A percentile compares a stretch with the other conserved stretches of the same genome.
Conservation (phyloP, 2,113 vertebrate species). For the Salvelinus alpinus region DNA sequence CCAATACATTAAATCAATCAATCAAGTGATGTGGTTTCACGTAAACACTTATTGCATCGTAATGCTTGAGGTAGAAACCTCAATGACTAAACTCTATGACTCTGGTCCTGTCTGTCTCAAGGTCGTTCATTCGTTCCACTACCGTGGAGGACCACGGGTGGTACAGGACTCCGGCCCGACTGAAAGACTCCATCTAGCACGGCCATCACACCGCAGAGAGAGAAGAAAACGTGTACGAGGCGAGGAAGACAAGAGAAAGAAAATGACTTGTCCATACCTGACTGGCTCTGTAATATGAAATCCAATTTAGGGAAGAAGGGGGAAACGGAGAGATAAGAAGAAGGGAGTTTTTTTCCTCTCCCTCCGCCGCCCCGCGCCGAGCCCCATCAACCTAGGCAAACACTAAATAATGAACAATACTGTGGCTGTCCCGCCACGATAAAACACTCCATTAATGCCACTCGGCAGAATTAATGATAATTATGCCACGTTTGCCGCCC, state of each 20-base stretch:
- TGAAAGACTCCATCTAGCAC: too few species aligned
- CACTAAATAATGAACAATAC: conserved; percentile 94
- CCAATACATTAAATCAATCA: too few species aligned
- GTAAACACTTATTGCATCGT: too few species aligned
- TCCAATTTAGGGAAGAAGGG: conserved; percentile 88
- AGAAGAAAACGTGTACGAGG: conserved; percentile 69
- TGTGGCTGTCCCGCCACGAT: conserved; percentile 85
- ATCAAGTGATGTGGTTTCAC: too few species aligned
- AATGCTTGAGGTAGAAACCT: too few species aligned
- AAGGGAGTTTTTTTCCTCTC: conserved; percentile 74
- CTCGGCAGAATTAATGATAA: conserved; percentile 90
- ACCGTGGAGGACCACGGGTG: too few species aligned
- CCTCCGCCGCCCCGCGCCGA: not conserved
- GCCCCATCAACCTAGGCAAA: conserved; percentile 90
- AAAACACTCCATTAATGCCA: conserved; percentile 86
- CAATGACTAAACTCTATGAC: too few species aligned
- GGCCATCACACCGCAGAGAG: not conserved
- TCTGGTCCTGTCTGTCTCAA: too few species aligned
- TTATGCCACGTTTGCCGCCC: conserved; percentile 82
- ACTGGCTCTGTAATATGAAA: conserved; percentile 90
- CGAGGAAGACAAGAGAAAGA: conserved; percentile 79
- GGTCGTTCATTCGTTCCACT: too few species aligned
- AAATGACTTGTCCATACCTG: conserved; percentile 96
- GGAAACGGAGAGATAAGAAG: conserved; percentile 42
- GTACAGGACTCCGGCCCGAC: too few species aligned